phyloP scores from a whole-genome alignment of 2,113 vertebrate genomes.

The Hirundichthys speculiger region DNA sequence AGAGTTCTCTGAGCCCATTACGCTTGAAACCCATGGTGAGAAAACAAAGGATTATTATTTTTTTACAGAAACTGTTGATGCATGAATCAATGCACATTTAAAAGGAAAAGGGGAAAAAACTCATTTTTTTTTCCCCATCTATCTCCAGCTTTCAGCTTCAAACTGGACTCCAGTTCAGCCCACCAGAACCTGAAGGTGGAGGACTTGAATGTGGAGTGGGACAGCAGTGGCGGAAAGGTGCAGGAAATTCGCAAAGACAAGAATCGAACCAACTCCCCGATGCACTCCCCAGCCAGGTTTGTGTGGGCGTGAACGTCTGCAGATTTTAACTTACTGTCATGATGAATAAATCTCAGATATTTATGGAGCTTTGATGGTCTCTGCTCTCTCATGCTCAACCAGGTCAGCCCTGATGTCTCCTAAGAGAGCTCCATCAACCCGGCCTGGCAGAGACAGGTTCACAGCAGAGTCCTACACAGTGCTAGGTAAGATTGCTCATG shows the following conservation, averaged over 20 bases:
- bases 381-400: not conserved
- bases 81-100: no score
- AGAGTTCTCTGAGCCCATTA: conserved; percentile 92
- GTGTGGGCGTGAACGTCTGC: not conserved
- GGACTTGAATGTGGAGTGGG: conserved; percentile 93
- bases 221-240: conserved; percentile 91
- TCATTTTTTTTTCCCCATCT: not conserved
- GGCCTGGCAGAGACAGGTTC: conserved; percentile 90
- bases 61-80: no score
- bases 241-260: conserved; percentile 95
- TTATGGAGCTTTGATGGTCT: not conserved
- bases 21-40: conserved; percentile 91
- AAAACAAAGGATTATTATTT: no score
- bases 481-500: conserved; percentile 82
- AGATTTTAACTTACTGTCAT: not conserved
- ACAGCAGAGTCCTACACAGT: conserved; percentile 97
- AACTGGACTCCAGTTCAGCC: conserved; percentile 87
- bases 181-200: conserved; percentile 97
- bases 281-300: conserved; percentile 94
- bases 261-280: conserved; percentile 89
- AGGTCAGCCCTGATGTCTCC: conserved; percentile 90
- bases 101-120: no score
- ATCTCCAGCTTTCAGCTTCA: conserved; percentile 88
- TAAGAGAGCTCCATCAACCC: conserved; percentile 87
- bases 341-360: not conserved